Conservation (phyloP, 2,888 invertebrate species). For the Bellardia bayeri region DNA sequence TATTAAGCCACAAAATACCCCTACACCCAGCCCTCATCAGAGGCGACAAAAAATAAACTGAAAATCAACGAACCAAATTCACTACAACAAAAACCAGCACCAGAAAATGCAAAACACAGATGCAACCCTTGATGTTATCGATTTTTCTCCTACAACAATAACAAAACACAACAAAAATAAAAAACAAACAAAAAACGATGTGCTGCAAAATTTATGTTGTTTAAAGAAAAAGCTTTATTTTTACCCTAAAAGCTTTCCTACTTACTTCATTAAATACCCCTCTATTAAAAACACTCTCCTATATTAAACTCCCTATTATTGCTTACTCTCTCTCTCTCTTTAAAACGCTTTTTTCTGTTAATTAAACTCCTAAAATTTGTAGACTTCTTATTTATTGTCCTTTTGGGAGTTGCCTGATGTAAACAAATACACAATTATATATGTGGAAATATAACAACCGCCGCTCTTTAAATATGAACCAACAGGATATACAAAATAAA, state of each 20-base stretch:
- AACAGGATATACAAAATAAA: slow-evolving; percentile 4
- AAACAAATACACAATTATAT: slow-evolving; percentile 55
- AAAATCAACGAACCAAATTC: slow-evolving; percentile 57
- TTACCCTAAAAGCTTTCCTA: slow-evolving; percentile 25
- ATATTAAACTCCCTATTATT: slow-evolving; percentile 22
- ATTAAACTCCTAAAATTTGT: slow-evolving; percentile 40
- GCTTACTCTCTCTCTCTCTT: slow-evolving; percentile 10
- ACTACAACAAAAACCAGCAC: slow-evolving; percentile 39
- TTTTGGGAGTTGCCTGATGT: slow-evolving; percentile 73
- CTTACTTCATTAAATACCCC: slow-evolving; percentile 35
- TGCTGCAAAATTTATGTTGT: slow-evolving; percentile 29
- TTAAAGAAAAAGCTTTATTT: slow-evolving; percentile 45
- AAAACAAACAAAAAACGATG: slow-evolving; percentile 15
- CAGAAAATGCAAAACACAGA: slow-evolving; percentile 62
- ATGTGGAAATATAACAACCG: background rate
- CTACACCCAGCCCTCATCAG: slow-evolving; percentile 9
- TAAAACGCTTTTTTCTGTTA: slow-evolving; percentile 3
- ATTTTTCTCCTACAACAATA: slow-evolving; percentile 70
- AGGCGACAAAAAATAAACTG: background rate
- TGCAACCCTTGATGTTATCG: slow-evolving; percentile 74
- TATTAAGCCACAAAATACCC: background rate
- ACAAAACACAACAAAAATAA: slow-evolving; percentile 26
- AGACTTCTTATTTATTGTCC: slow-evolving; percentile 65
- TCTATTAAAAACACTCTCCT: slow-evolving; percentile 18
- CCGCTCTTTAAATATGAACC: slow-evolving; percentile 44